phyloP scores from a whole-genome alignment of 2,797 vertebrate species.

The Neosalanx taihuensis region DNA sequence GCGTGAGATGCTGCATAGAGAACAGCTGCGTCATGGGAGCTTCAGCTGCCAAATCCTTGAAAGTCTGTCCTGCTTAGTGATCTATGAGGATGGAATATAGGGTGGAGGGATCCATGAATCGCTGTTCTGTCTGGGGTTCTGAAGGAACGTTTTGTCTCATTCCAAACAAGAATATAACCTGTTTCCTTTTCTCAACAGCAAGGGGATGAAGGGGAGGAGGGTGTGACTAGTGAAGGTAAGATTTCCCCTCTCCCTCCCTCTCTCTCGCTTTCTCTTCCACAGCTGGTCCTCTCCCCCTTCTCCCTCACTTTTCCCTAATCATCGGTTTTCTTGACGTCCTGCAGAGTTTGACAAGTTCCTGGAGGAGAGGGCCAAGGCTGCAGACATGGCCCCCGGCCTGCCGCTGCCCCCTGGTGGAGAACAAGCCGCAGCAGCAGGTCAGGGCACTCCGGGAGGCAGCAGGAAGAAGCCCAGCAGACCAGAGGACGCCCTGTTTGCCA shows the following conservation, averaged over 20 bases:
- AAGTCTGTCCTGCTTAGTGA: too few relatives aligned
- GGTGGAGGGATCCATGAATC: not conserved
- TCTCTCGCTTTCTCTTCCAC: not conserved
- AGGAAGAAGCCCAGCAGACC: conserved; percentile 85
- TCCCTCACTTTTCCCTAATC: not conserved
- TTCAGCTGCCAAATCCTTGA: too few relatives aligned
- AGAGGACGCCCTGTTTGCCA: conserved; percentile 87
- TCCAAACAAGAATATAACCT: conserved; percentile 5
- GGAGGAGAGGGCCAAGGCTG: conserved; percentile 96
- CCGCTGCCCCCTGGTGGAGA: conserved; percentile 82
- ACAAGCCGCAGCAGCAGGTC: conserved; percentile 53
- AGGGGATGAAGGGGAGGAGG: conserved; percentile 92
- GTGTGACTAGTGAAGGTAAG: conserved; percentile 97
- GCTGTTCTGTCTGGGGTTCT: not conserved
- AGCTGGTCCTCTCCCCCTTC: not conserved
- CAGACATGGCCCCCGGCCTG: conserved; percentile 84
- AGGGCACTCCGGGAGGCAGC: conserved; percentile 62
- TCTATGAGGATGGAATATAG: not conserved
- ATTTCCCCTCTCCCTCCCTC: not conserved
- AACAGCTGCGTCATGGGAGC: too few relatives aligned
- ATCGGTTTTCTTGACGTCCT: conserved; percentile 13
- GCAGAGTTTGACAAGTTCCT: conserved; percentile 98
- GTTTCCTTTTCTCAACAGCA: conserved; percentile 74
- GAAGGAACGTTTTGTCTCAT: not conserved
- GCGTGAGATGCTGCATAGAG: not conserved